A percentile compares a stretch with the other conserved stretches of the same genome.
Conservation (phyloP, 2,888 invertebrate genomes). For the Eupithecia pulchellata region DNA sequence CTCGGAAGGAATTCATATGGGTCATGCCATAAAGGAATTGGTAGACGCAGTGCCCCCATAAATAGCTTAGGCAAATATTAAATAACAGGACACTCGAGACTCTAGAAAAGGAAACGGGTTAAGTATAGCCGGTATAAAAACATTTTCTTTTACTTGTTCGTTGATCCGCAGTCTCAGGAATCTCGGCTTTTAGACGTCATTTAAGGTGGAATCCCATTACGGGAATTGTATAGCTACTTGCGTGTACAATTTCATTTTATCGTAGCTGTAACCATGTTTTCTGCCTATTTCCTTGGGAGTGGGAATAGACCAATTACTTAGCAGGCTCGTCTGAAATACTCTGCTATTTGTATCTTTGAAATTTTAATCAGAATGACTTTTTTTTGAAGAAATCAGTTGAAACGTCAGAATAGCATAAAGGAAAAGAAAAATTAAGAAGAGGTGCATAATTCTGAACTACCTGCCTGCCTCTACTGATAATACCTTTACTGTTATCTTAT, state of each 20-base stretch:
- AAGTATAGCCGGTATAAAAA: slow-evolving; percentile 62
- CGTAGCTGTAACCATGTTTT: slow-evolving; percentile 42
- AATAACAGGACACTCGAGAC: slow-evolving; percentile 39
- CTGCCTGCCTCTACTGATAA: not conserved
- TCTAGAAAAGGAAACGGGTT: slow-evolving; percentile 39
- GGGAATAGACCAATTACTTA: slow-evolving; percentile 41
- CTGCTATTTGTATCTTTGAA: not conserved
- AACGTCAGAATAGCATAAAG: not conserved
- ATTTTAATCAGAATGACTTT: not conserved
- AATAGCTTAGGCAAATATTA: slow-evolving; percentile 9
- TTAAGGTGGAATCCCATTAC: slow-evolving; percentile 68
- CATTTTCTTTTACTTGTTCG: slow-evolving; percentile 61
- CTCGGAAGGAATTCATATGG: slow-evolving; percentile 10
- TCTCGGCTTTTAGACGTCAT: slow-evolving; percentile 59
- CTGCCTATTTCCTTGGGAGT: slow-evolving; percentile 23
- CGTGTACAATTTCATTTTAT: slow-evolving; percentile 70
- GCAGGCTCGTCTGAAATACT: slow-evolving; percentile 6
- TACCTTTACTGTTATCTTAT: no score
- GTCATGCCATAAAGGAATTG: slow-evolving; percentile 10
- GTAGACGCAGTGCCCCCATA: not conserved
- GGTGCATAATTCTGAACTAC: not conserved
- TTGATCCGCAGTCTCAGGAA: slow-evolving; percentile 49
- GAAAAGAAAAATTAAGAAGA: not conserved
- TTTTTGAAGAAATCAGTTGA: not conserved
- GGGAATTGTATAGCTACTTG: slow-evolving; percentile 60